Percentiles rank a stretch among this genome's conserved stretches.
Evolutionary conservation across 2,888 invertebrate genomes (phyloP).

Genomic region (Blera fallax): DNA sequence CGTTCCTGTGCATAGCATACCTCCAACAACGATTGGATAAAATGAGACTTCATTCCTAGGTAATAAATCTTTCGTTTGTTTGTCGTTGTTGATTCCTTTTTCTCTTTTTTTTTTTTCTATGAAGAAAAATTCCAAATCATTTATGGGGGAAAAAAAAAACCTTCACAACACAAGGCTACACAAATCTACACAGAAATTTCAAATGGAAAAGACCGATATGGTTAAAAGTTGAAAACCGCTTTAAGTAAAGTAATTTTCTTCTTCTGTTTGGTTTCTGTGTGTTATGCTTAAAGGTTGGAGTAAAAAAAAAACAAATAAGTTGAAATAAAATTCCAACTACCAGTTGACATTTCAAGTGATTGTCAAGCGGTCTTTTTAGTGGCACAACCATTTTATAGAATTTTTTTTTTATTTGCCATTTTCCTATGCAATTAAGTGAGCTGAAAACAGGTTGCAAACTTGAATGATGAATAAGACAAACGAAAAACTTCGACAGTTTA

Average conservation of each 20-base stretch:
- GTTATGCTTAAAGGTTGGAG: conserved; percentile 62
- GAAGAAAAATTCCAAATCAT: conserved; percentile 62
- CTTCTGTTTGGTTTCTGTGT: conserved; percentile 12
- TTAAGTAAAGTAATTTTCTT: conserved; percentile 60
- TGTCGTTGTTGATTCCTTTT: conserved; percentile 49
- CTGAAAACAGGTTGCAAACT: conserved; percentile 64
- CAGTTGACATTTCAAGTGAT: conserved; percentile 70
- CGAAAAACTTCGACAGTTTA: conserved; percentile 62
- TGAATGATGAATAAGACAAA: conserved; percentile 63
- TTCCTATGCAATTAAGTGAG: conserved; percentile 65
- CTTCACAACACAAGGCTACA: conserved; percentile 36
- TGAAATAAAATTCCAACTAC: conserved; percentile 61
- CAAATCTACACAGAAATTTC: conserved; percentile 40
- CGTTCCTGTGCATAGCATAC: conserved; percentile 17
- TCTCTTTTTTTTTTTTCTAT: conserved; percentile 12
- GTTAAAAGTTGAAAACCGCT: conserved; percentile 69
- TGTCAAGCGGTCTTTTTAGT: conserved; percentile 60
- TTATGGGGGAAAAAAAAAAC: conserved; percentile 39
- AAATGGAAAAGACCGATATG: conserved; percentile 63
- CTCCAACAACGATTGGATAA: conserved; percentile 56
- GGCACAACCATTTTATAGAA: conserved; percentile 50
- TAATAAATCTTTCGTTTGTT: conserved; percentile 66
- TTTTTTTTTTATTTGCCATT: conserved; percentile 24
- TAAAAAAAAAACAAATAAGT: conserved; percentile 18
- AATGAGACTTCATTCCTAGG: conserved; percentile 64